Evolutionary conservation across 2,113 vertebrate species (phyloP).

Genomic region (Opisthocomus hoazin): DNA sequence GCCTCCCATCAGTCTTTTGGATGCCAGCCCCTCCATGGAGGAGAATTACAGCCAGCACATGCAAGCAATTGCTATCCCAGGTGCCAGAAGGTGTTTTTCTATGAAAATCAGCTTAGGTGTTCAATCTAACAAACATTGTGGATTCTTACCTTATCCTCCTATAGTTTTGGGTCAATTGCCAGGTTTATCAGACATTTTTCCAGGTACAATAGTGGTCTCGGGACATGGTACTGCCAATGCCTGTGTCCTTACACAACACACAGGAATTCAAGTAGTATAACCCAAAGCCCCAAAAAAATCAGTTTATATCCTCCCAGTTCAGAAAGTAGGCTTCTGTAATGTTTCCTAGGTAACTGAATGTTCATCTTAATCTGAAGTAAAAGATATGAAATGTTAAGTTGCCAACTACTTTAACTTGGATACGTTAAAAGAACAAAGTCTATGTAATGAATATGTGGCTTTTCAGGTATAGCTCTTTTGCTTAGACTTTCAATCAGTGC

Average conservation of each 20-base stretch:
- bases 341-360: background rate
- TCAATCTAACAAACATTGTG: background rate
- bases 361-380: background rate
- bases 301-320: background rate
- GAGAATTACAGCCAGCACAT: background rate
- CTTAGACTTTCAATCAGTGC: background rate
- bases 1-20: background rate
- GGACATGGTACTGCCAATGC: background rate
- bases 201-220: background rate
- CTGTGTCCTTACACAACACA: background rate
- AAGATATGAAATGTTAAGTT: background rate
- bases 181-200: background rate
- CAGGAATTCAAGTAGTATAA: background rate
- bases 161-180: background rate
- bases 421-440: background rate
- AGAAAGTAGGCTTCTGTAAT: background rate
- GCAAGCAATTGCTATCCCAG: no score
- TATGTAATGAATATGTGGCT: background rate
- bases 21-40: background rate
- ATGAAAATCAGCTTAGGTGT: background rate
- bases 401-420: background rate
- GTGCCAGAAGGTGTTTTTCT: background rate
- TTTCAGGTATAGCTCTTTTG: background rate
- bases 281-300: background rate
- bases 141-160: background rate